phyloP scores from a whole-genome alignment of 2,888 invertebrate genomes.

The Hypomecis punctinalis region DNA sequence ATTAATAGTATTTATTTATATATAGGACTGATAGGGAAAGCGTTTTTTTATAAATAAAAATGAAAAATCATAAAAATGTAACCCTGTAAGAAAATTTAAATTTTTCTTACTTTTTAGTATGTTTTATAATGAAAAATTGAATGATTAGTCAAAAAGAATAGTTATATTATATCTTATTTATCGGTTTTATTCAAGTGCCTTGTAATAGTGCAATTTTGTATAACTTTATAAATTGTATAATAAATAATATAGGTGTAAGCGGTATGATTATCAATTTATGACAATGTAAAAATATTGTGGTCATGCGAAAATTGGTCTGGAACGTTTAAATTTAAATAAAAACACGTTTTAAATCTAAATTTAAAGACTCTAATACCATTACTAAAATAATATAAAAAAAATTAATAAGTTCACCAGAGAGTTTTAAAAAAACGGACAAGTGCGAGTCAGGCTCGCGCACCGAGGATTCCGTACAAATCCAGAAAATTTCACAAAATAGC shows the following conservation, averaged over 20 bases:
- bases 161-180: neutral
- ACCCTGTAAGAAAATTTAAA: neutral
- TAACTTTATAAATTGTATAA: constrained; percentile 16
- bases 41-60: constrained; percentile 45
- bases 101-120: neutral
- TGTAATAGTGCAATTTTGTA: constrained; percentile 37
- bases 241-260: constrained; percentile 22
- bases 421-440: no score
- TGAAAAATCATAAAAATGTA: constrained; percentile 28
- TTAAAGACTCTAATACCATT: no score
- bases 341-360: no score
- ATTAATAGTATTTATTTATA: constrained; percentile 27
- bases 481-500: no score
- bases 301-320: no score
- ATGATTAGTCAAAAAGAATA: neutral
- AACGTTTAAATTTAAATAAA: no score
- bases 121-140: neutral
- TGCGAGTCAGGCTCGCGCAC: no score
- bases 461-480: no score
- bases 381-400: no score
- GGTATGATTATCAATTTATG: neutral
- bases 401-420: no score
- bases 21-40: constrained; percentile 33
- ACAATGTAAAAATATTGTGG: constrained; percentile 1
- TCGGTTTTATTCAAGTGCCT: constrained; percentile 46